Percentiles rank a stretch among this genome's conserved stretches.
These are phyloP conservation scores for Amblyjoppa fuscipennis DNA, from an alignment of 2,888 invertebrate species.

Conservation along the genomic window DNA sequence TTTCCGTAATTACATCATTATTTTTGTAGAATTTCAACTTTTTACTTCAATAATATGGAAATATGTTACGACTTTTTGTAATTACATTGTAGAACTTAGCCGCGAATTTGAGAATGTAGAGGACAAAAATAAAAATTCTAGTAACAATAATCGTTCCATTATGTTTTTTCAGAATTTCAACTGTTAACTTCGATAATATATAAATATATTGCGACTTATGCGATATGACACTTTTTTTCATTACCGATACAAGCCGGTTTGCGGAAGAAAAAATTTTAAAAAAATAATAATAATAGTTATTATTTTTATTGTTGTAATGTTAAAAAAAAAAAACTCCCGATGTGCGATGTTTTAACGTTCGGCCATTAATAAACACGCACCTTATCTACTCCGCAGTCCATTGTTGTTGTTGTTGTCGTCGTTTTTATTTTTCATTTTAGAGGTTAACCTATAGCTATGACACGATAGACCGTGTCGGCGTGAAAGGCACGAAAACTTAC, in stretches of 20 bases:
- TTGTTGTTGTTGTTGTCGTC: slow-evolving; percentile 15
- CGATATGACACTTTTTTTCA: no score
- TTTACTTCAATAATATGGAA: no score
- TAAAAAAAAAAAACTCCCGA: background rate
- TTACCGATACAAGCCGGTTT: background rate
- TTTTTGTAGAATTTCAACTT: background rate
- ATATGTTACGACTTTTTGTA: no score
- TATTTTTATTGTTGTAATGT: background rate
- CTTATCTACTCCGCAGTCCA: slow-evolving; percentile 3
- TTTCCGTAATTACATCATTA: no score
- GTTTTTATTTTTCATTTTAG: background rate
- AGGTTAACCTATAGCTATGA: slow-evolving; percentile 23
- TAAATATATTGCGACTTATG: no score
- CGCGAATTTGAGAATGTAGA: no score
- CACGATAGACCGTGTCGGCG: slow-evolving; percentile 1
- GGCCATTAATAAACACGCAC: slow-evolving; percentile 52
- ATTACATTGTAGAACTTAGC: no score
- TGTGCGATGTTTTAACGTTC: background rate
- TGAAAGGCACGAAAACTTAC: slow-evolving; percentile 39
- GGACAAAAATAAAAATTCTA: background rate
- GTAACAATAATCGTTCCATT: background rate
- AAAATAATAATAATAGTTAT: background rate
- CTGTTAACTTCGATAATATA: no score
- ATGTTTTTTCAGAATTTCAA: background rate
- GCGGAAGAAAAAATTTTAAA: no score